Evolutionary conservation across 2,888 invertebrate species (phyloP).

Genomic region (Athripsodes cinereus): DNA sequence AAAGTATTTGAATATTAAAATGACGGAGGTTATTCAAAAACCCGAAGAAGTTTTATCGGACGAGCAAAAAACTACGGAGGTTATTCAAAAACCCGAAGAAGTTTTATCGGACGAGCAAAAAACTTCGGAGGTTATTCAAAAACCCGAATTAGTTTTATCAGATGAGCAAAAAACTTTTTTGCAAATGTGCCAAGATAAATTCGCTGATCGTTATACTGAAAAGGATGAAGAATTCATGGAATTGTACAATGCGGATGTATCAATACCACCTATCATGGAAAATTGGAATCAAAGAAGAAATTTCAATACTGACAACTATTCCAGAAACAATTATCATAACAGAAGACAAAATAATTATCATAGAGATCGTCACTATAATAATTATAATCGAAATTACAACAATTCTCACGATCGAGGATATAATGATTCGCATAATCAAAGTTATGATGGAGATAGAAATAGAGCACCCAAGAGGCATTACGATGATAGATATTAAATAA

Average conservation of each 20-base stretch:
- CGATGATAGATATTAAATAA: neutral
- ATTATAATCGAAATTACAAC: neutral
- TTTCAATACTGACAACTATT: conserved; percentile 5
- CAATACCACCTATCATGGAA: conserved; percentile 38
- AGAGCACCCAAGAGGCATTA: neutral
- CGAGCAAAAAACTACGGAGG: conserved; percentile 2
- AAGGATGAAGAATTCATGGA: conserved; percentile 38
- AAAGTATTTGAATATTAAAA: neutral
- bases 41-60: too few species aligned
- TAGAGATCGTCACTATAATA: neutral
- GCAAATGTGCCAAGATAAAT: conserved; percentile 38
- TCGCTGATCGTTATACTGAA: conserved; percentile 38
- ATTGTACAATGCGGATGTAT: conserved; percentile 34
- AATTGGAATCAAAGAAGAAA: conserved; percentile 34
- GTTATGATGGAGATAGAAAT: neutral
- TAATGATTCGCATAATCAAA: neutral
- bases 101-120: neutral
- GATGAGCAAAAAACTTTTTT: conserved; percentile 38
- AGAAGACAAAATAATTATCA: neutral
- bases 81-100: neutral
- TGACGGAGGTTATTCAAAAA: neutral
- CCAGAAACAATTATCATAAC: neutral
- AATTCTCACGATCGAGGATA: neutral
- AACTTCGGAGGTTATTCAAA: conserved; percentile 3
- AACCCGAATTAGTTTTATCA: conserved; percentile 28